Conservation (phyloP, 2,797 vertebrate genomes). For the Onychomys leucogaster region DNA sequence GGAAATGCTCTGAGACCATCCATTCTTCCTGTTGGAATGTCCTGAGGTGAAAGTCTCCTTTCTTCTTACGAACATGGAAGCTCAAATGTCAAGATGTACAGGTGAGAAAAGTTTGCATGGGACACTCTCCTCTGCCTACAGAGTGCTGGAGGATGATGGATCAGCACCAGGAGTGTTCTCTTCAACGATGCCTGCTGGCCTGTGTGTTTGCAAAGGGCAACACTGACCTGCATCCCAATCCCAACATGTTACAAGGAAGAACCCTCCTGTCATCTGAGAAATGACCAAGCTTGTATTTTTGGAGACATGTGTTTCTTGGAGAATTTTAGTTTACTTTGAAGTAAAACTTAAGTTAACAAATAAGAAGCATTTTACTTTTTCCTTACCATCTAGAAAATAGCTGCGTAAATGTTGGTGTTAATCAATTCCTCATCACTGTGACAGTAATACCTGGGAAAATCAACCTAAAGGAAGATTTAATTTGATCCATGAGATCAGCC, state of each 20-base stretch:
- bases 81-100: slow-evolving; percentile 56
- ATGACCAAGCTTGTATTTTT: slow-evolving; percentile 13
- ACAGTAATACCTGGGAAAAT: neutral
- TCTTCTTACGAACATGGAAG: neutral
- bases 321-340: slow-evolving; percentile 27
- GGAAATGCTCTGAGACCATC: slow-evolving; percentile 51
- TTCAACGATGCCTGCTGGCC: slow-evolving; percentile 23
- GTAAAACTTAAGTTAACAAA: slow-evolving; percentile 44
- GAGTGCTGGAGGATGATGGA: slow-evolving; percentile 58
- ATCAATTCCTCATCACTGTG: too few relatives aligned
- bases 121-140: slow-evolving; percentile 18
- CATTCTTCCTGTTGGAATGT: slow-evolving; percentile 62
- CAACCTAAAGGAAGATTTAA: neutral
- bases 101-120: slow-evolving; percentile 9
- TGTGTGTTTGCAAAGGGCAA: neutral
- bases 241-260: neutral
- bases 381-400: neutral
- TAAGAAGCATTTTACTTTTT: neutral
- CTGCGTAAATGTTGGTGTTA: neutral
- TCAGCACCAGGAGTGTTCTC: slow-evolving; percentile 36
- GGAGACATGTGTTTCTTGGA: slow-evolving; percentile 12
- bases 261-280: slow-evolving; percentile 30
- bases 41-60: slow-evolving; percentile 48
- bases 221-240: neutral
- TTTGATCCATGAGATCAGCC: neutral